A percentile compares a stretch with the other conserved stretches of the same genome.
Evolutionary conservation across 2,888 invertebrate genomes (phyloP).

Genomic region (Heliconius charithonia): DNA sequence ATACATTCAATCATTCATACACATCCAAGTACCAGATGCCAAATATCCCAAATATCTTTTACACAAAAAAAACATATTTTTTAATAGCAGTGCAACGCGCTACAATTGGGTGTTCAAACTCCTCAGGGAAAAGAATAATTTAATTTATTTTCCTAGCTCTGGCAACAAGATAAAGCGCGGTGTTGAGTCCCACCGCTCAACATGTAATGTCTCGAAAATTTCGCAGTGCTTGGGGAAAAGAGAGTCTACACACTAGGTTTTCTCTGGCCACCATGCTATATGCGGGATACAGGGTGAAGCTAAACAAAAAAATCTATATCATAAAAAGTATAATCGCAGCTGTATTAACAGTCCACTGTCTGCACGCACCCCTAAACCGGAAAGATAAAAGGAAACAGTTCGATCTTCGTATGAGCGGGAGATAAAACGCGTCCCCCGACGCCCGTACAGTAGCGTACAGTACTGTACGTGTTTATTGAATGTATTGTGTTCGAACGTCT

Average conservation of each 20-base stretch:
- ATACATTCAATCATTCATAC: not conserved
- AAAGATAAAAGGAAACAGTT: conserved; percentile 39
- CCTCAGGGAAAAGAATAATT: not conserved
- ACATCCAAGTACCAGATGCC: not conserved
- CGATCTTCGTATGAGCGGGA: conserved; percentile 41
- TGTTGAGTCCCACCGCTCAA: not conserved
- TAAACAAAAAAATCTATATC: not conserved
- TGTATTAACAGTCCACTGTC: not conserved
- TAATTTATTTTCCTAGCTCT: not conserved
- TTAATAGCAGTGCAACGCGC: not conserved
- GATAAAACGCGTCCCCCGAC: conserved; percentile 41
- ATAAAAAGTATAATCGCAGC: not conserved
- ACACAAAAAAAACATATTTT: not conserved
- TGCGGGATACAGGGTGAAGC: not conserved
- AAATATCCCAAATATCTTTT: not conserved
- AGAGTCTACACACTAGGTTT: too few species aligned
- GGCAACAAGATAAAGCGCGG: not conserved
- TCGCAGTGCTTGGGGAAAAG: too few species aligned
- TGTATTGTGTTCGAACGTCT: conserved; percentile 15
- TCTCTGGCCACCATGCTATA: not conserved
- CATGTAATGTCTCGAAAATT: not conserved
- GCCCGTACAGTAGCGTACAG: not conserved
- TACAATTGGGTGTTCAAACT: too few species aligned
- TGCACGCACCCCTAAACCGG: conserved; percentile 28
- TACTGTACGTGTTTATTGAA: conserved; percentile 44